Percentiles rank a stretch among this genome's conserved stretches.
Evolutionary conservation across 2,888 invertebrate genomes (phyloP).

Genomic region (Tetrapedia diversipes): DNA sequence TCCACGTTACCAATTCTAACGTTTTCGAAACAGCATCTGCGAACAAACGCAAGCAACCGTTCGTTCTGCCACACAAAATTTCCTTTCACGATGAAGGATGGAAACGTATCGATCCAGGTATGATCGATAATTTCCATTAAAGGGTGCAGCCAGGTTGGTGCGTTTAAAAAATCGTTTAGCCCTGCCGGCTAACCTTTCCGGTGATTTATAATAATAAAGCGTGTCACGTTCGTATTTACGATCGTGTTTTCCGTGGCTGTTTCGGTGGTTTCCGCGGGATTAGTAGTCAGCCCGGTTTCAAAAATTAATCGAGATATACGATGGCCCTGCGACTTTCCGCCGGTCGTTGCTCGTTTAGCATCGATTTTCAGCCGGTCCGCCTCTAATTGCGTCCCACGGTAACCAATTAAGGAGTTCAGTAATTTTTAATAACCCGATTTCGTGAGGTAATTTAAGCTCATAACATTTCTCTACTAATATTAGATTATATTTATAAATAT

Average conservation of each 20-base stretch:
- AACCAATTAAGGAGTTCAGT: neutral
- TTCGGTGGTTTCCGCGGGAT: constrained; percentile 38
- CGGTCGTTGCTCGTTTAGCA: neutral
- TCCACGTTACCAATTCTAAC: too few species aligned
- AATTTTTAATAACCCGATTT: neutral
- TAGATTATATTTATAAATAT: too few species aligned
- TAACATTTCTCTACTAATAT: too few species aligned
- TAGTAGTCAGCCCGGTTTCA: constrained; percentile 29
- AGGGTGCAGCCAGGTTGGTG: neutral
- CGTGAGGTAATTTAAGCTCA: too few species aligned
- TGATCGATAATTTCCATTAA: constrained; percentile 44
- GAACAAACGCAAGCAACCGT: neutral
- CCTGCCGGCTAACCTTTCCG: constrained; percentile 17
- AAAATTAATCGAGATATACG: constrained; percentile 58
- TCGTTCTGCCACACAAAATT: neutral
- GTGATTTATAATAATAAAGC: constrained; percentile 69
- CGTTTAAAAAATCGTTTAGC: constrained; percentile 26
- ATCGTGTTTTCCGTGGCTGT: constrained; percentile 22
- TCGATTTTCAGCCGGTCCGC: constrained; percentile 3
- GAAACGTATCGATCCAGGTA: constrained; percentile 1
- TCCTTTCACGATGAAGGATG: neutral
- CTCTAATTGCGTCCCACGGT: neutral
- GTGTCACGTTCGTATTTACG: constrained; percentile 64
- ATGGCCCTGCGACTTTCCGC: neutral
- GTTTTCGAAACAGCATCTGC: neutral